Evolutionary conservation across 2,888 invertebrate genomes (phyloP).

Genomic region (Oscheius sp.): DNA sequence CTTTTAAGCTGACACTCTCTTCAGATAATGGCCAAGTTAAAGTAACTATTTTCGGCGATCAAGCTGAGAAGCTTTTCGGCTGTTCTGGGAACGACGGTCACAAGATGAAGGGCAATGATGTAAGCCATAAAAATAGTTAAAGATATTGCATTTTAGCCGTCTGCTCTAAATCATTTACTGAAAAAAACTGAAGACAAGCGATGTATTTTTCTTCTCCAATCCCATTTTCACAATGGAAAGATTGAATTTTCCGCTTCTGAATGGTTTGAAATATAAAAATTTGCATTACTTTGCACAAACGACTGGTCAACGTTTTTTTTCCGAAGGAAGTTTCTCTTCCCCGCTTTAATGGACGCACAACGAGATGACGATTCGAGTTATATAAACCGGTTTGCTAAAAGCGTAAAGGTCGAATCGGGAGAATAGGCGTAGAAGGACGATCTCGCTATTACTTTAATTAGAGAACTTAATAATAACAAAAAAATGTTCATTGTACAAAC

Average conservation of each 20-base stretch:
- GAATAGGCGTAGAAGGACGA: neutral
- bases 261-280: conserved; percentile 6
- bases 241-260: neutral
- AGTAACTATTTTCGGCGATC: conserved; percentile 7
- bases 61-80: conserved; percentile 22
- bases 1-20: neutral
- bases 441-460: neutral
- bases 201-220: neutral
- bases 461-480: neutral
- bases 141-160: neutral
- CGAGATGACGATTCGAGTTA: no score
- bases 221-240: conserved; percentile 11
- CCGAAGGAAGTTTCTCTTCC: no score
- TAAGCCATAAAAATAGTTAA: neutral
- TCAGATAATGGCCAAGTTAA: neutral
- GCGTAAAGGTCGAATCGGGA: neutral
- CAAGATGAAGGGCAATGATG: neutral
- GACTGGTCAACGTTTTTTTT: no score
- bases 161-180: neutral
- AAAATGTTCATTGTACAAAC: conserved; percentile 23
- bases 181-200: neutral
- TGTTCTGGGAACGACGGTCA: neutral
- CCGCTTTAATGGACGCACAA: no score
- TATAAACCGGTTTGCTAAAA: neutral
- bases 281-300: neutral